Evolutionary conservation across 2,888 invertebrate species (phyloP).

Genomic region (Psylliodes chrysocephalus): DNA sequence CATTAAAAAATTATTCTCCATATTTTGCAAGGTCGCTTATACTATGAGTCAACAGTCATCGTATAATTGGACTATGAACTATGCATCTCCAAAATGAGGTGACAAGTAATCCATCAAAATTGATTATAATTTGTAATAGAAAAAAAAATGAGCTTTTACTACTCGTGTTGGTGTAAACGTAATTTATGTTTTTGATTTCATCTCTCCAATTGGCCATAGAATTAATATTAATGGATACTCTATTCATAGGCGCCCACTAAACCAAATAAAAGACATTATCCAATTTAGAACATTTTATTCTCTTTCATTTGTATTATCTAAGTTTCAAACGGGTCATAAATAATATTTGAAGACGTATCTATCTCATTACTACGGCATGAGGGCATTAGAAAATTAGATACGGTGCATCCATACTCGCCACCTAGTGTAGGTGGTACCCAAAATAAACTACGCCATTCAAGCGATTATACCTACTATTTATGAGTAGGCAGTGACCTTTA

Average conservation of each 20-base stretch:
- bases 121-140: no score
- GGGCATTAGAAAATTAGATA: slow-evolving; percentile 28
- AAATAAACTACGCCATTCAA: no score
- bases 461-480: no score
- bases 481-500: no score
- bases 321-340: slow-evolving; percentile 23
- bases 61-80: no score
- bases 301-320: slow-evolving; percentile 29
- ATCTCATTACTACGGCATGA: slow-evolving; percentile 18
- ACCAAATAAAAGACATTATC: slow-evolving; percentile 38
- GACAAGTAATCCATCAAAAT: no score
- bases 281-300: slow-evolving; percentile 42
- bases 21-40: no score
- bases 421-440: neutral
- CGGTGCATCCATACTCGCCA: slow-evolving; percentile 16
- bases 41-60: no score
- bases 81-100: no score
- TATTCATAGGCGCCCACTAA: slow-evolving; percentile 41
- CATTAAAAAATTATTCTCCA: no score
- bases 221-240: slow-evolving; percentile 34
- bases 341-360: slow-evolving; percentile 26
- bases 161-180: slow-evolving; percentile 1
- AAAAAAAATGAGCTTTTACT: no score
- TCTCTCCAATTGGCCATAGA: slow-evolving; percentile 24
- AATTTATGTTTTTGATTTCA: slow-evolving; percentile 21